Evolutionary conservation across 2,113 vertebrate genomes (phyloP).

Genomic region (Eptatretus burgeri): DNA sequence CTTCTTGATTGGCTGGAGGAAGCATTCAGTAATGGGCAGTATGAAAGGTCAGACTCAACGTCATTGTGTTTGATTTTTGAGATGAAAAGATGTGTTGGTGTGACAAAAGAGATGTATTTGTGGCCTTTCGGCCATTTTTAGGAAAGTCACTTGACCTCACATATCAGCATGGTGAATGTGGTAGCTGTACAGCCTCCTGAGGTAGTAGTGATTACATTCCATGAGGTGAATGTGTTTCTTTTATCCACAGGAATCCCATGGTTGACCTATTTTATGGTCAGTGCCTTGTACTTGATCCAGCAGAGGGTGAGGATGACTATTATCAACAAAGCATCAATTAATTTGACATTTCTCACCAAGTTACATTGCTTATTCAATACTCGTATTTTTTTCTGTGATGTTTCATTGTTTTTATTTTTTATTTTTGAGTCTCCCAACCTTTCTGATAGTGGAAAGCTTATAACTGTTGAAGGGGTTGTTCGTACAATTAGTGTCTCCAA

Average conservation of each 20-base stretch:
- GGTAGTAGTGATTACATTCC: neutral
- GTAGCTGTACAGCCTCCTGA: neutral
- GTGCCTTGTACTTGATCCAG: too few relatives aligned
- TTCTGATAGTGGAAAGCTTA: too few relatives aligned
- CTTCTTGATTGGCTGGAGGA: conserved; percentile 91
- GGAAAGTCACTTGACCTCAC: neutral
- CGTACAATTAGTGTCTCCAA: too few relatives aligned
- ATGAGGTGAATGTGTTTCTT: neutral
- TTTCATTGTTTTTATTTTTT: too few relatives aligned
- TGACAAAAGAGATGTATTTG: neutral
- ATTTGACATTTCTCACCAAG: too few relatives aligned
- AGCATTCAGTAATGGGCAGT: conserved; percentile 57
- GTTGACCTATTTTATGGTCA: conserved; percentile 81
- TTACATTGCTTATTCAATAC: too few relatives aligned
- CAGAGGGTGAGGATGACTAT: too few relatives aligned
- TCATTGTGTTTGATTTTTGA: neutral
- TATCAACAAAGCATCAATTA: too few relatives aligned
- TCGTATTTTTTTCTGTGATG: too few relatives aligned
- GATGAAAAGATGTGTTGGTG: neutral
- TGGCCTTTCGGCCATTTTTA: neutral
- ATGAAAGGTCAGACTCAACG: conserved; percentile 31
- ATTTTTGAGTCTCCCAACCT: too few relatives aligned
- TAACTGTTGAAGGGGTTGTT: too few relatives aligned
- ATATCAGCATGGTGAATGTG: neutral
- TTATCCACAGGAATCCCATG: conserved; percentile 67